Conservation (phyloP, 2,113 vertebrate genomes). For the Rhipidura dahli region DNA sequence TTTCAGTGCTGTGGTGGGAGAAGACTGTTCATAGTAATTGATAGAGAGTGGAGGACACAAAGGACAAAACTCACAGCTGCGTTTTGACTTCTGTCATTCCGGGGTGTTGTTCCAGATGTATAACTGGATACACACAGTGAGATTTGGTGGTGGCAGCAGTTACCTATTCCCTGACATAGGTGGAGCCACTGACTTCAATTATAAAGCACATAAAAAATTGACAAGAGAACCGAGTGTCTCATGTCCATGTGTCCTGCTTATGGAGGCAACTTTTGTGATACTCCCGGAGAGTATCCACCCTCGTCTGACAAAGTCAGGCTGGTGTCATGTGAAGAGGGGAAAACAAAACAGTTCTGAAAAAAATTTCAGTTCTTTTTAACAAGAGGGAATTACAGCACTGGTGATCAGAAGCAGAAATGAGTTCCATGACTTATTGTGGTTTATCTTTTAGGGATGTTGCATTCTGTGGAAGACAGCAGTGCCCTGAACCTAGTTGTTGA, state of each 20-base stretch:
- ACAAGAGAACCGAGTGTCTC: rapidly evolving
- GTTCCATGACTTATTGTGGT: neutral
- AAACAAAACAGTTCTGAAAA: neutral
- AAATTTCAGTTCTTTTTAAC: neutral
- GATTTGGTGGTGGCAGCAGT: neutral
- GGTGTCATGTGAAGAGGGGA: neutral
- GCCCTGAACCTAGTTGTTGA: conserved; percentile 77
- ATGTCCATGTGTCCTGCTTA: neutral
- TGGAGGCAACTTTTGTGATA: neutral
- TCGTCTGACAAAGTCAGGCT: neutral
- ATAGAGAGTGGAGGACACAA: neutral
- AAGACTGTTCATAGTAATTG: neutral
- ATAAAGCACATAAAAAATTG: neutral
- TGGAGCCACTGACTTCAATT: conserved; percentile 15
- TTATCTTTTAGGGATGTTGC: conserved; percentile 78
- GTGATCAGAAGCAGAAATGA: neutral
- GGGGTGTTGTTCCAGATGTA: neutral
- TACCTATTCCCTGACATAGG: neutral
- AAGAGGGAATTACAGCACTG: neutral
- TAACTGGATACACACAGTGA: neutral
- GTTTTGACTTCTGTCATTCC: neutral
- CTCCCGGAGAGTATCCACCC: neutral
- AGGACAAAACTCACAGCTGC: neutral
- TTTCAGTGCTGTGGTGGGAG: neutral
- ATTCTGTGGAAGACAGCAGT: conserved; percentile 74